These are phyloP conservation scores for Isichthys henryi DNA, from an alignment of 2,113 vertebrate species.

Conservation along the genomic window DNA sequence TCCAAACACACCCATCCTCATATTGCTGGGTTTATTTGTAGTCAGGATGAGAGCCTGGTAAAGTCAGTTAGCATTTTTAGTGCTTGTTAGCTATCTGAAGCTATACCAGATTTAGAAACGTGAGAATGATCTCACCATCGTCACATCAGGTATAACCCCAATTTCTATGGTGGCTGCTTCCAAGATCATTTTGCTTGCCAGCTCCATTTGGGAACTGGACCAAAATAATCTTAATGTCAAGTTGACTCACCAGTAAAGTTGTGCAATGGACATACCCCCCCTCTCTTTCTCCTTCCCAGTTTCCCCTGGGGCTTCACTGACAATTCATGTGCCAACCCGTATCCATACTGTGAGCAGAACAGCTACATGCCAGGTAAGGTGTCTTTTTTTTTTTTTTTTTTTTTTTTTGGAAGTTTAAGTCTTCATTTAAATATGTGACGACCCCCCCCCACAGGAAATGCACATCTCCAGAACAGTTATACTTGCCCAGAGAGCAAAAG, in stretches of 20 bases:
- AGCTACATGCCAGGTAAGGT: conserved; percentile 49
- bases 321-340: conserved; percentile 51
- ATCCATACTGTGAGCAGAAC: conserved; percentile 46
- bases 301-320: conserved; percentile 58
- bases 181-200: background rate
- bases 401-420: background rate
- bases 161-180: background rate
- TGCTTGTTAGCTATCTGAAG: background rate
- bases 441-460: conserved; percentile 43
- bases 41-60: background rate
- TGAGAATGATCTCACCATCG: background rate
- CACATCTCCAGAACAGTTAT: conserved; percentile 48
- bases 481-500: conserved; percentile 45
- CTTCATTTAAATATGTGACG: background rate
- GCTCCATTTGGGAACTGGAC: background rate
- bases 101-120: background rate
- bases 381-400: background rate
- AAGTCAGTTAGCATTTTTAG: background rate
- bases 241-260: background rate
- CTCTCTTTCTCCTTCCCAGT: conserved; percentile 34
- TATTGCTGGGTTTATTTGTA: background rate
- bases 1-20: background rate
- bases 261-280: background rate
- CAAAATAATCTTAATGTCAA: background rate
- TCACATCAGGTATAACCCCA: background rate